These are phyloP conservation scores for Agrilus biguttatus DNA, from an alignment of 2,888 invertebrate genomes.

Conservation along the genomic window DNA sequence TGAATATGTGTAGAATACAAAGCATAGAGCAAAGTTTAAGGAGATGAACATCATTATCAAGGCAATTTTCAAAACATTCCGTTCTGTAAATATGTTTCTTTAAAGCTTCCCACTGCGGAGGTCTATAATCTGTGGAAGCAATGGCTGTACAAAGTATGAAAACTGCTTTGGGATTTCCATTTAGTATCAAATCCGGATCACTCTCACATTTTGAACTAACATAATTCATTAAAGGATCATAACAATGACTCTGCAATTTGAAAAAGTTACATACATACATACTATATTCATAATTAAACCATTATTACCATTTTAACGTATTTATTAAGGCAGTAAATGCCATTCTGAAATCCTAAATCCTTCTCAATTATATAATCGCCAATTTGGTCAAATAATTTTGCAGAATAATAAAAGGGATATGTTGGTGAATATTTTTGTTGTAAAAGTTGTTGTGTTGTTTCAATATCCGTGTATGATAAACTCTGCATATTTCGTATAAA, in stretches of 20 bases:
- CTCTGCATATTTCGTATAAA: conserved; percentile 29
- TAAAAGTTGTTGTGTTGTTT: conserved; percentile 36
- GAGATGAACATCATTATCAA: conserved; percentile 32
- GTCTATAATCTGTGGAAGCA: conserved; percentile 42
- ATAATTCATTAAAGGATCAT: conserved; percentile 43
- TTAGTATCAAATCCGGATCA: conserved; percentile 28
- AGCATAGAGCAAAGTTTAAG: conserved; percentile 40
- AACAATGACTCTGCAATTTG: conserved; percentile 38
- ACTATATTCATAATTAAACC: not conserved
- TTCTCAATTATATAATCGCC: conserved; percentile 37
- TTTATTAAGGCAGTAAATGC: conserved; percentile 36
- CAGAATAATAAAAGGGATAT: conserved; percentile 43
- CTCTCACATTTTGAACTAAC: conserved; percentile 34
- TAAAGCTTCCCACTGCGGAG: conserved; percentile 40
- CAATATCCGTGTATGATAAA: conserved; percentile 34
- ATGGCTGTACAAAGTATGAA: conserved; percentile 39
- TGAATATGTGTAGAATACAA: conserved; percentile 43
- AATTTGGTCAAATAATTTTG: conserved; percentile 41
- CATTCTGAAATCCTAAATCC: conserved; percentile 36
- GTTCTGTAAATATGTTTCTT: conserved; percentile 14
- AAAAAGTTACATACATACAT: conserved; percentile 4
- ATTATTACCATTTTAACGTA: conserved; percentile 38
- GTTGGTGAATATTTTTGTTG: conserved; percentile 32
- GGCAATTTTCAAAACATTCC: conserved; percentile 15
- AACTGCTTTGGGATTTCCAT: conserved; percentile 30